Base-by-base conservation (phyloP, 2,113 vertebrate genomes). In the Aspiorhynchus laticeps region DNA sequence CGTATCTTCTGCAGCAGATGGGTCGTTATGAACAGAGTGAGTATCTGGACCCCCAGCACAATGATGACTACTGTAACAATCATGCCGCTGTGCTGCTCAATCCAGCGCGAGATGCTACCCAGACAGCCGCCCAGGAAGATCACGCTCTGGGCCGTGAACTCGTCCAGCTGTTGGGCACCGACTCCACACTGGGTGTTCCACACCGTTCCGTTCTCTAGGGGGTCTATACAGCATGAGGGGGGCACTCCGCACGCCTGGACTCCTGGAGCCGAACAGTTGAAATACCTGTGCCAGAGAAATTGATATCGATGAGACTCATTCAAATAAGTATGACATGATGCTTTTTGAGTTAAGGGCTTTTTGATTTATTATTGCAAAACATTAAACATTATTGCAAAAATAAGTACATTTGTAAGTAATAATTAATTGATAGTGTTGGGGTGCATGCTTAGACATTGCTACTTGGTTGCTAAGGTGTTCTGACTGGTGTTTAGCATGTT, bases 211-310 rank as follows among this genome's bases (percentile, higher is more conserved):
- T 95, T 96, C 90, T 96, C 93, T 88, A 93, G 33, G 0, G 96
- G 96, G 87, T 96, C 88, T 63, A 95, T 84, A 53, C 98, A 99
- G 92, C 98, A 99, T 1, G 97, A 98, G 0, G 95, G 93, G 0
- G 97, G 98, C 0, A 98, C 97, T 0, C 97, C 93, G 15, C 97
- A 99, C 0, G 97, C 96, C 93, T 96, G 94, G 38, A 85, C 92
- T 0, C 96, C 96, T 0, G 95, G 96, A 33, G 97, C 93, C 0
- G 96, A 97, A 95, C 98, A 98, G 93, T 98, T 99, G 89, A 97
- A 99, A 87, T 97, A 97, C 94, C 97, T 98, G 93, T 0, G 7
- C 82, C 63, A 87, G 73, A 61, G 19, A 41, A 24, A 73, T 26
- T 3, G n/a, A 77, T 2, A 36, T 5, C 1, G 3, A n/a, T 24